Evolutionary conservation across 1,140 invertebrate genomes (phyloP).

Genomic region (Pseudoatta argentina): DNA sequence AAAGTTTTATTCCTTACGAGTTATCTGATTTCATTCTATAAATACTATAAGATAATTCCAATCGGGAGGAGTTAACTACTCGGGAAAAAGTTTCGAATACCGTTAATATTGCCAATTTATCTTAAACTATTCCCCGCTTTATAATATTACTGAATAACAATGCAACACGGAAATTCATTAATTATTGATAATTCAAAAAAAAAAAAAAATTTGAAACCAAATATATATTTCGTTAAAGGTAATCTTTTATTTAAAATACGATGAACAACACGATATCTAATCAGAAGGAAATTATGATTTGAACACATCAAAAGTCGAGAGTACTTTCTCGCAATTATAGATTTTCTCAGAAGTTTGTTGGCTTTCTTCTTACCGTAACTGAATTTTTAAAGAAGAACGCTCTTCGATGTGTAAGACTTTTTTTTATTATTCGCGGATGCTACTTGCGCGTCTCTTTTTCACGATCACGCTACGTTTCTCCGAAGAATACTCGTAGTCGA

Average conservation of each 20-base stretch:
- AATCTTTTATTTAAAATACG: background rate
- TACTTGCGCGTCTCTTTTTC: background rate
- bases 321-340: background rate
- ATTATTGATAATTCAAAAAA: background rate
- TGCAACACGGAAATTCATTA: background rate
- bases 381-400: background rate
- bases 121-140: background rate
- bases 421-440: background rate
- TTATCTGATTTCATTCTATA: conserved; percentile 60
- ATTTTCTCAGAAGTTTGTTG: background rate
- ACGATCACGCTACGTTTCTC: background rate
- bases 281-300: background rate
- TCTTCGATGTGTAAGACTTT: background rate
- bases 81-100: background rate
- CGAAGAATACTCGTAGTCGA: conserved; percentile 16
- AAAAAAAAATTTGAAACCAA: background rate
- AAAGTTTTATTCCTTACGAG: conserved; percentile 63
- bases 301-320: background rate
- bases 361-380: background rate
- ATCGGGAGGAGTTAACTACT: conserved; percentile 32
- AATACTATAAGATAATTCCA: conserved; percentile 43
- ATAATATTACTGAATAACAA: background rate
- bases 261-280: background rate
- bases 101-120: background rate
- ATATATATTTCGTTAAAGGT: background rate